Evolutionary conservation across 1,140 invertebrate genomes (phyloP).

Genomic region (Zaprionus gabonicus): DNA sequence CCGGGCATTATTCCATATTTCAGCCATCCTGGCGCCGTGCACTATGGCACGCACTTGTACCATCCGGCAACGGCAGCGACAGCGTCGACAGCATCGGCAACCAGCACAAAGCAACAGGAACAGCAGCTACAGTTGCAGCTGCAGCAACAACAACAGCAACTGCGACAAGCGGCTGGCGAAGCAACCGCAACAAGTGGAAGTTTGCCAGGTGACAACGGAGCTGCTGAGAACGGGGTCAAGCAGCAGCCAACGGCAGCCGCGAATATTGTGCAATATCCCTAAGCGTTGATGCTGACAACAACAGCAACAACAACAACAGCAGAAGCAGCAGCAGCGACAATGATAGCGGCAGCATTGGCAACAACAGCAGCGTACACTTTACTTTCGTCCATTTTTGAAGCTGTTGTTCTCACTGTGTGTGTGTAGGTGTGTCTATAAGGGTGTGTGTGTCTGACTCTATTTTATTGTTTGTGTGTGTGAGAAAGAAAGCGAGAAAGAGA

Average conservation of each 20-base stretch:
- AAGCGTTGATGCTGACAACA: conserved; percentile 21
- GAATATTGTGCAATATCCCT: conserved; percentile 78
- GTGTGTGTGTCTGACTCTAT: conserved; percentile 5
- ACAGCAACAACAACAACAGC: neutral
- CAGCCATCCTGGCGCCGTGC: conserved; percentile 76
- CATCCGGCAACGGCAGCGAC: conserved; percentile 58
- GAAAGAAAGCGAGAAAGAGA: neutral
- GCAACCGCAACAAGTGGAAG: conserved; percentile 72
- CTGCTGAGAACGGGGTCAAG: conserved; percentile 11
- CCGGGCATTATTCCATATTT: conserved; percentile 74
- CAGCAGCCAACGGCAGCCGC: conserved; percentile 48
- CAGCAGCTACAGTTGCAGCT: conserved; percentile 20
- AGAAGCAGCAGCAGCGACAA: conserved; percentile 7
- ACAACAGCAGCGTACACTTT: conserved; percentile 17
- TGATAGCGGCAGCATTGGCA: conserved; percentile 2
- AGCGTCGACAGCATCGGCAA: conserved; percentile 42
- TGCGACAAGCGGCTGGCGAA: conserved; percentile 31
- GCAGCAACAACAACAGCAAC: conserved; percentile 32
- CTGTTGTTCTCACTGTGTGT: neutral
- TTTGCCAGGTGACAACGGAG: conserved; percentile 48
- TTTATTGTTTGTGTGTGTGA: neutral
- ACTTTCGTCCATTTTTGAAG: conserved; percentile 22
- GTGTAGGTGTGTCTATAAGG: neutral
- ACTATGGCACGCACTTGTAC: conserved; percentile 77
- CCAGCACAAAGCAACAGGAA: conserved; percentile 23